A percentile compares a stretch with the other conserved stretches of the same genome.
phyloP scores from a whole-genome alignment of 2,888 invertebrate genomes.

The Melinopterus prodromus region DNA sequence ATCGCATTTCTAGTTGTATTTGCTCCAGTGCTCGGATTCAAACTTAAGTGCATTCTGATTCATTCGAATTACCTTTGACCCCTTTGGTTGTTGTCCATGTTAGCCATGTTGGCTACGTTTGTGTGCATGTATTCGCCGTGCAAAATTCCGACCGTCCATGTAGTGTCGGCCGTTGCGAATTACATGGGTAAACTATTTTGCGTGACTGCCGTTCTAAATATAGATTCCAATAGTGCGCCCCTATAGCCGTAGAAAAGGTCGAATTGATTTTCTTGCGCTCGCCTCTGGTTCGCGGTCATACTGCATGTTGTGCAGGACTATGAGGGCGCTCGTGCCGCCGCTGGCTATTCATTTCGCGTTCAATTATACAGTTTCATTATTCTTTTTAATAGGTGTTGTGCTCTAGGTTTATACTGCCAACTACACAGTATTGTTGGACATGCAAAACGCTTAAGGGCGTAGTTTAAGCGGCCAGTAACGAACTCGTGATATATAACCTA shows the following conservation, averaged over 20 bases:
- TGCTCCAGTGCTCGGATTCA: not conserved
- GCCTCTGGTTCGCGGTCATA: not conserved
- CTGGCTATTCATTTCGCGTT: not conserved
- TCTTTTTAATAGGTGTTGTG: slow-evolving; percentile 4
- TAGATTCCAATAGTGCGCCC: not conserved
- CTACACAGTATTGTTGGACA: not conserved
- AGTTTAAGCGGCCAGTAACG: not conserved
- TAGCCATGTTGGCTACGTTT: not conserved
- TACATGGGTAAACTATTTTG: not conserved
- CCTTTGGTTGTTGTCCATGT: not conserved
- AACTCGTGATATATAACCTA: no score
- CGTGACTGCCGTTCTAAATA: slow-evolving; percentile 4
- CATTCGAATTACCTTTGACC: not conserved
- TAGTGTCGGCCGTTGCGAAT: not conserved
- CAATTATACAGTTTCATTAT: not conserved
- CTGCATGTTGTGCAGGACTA: not conserved
- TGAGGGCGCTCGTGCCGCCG: not conserved
- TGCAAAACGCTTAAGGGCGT: not conserved
- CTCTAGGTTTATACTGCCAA: not conserved
- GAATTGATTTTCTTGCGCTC: not conserved
- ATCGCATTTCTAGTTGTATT: no score
- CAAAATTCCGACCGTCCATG: not conserved
- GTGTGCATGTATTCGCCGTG: not conserved
- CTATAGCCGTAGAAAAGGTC: not conserved
- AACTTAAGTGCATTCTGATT: not conserved